These are phyloP conservation scores for Mus minutoides DNA, from an alignment of 2,797 vertebrate genomes.

Conservation along the genomic window DNA sequence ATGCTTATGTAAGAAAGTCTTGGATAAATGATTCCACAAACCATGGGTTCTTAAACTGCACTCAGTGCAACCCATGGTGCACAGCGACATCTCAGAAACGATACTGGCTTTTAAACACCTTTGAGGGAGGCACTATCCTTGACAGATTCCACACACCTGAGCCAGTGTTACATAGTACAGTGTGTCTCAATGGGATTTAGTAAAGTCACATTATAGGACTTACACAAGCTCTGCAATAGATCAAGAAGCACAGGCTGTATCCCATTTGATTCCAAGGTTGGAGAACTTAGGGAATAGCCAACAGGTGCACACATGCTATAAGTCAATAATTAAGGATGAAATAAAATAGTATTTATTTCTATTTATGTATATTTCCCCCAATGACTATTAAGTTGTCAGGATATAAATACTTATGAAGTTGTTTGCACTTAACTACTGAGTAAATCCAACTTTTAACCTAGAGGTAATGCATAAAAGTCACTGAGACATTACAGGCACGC, in stretches of 20 bases:
- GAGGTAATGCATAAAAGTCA: neutral
- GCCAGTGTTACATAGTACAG: accelerated
- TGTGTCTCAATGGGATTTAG: neutral
- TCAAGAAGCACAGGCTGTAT: no score
- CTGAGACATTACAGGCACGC: neutral
- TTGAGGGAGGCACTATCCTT: neutral
- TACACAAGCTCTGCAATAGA: neutral
- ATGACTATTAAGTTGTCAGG: constrained; percentile 13
- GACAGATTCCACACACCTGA: neutral
- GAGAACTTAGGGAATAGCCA: neutral
- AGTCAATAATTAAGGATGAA: neutral
- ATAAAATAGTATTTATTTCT: constrained; percentile 32
- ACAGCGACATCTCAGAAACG: neutral
- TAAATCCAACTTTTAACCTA: constrained; percentile 19
- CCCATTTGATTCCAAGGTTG: neutral
- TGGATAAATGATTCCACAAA: neutral
- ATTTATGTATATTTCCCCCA: neutral
- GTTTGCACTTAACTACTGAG: constrained; percentile 29
- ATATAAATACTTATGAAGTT: constrained; percentile 31
- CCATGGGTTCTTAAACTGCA: neutral
- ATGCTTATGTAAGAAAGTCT: neutral
- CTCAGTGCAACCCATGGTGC: neutral
- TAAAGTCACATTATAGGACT: neutral
- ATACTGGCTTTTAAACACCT: neutral
- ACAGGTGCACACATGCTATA: neutral